Evolutionary conservation across 2,113 vertebrate species (phyloP), one percentile per base, ranked within the genome.

Genomic region (Xenopus tropicalis): DNA sequence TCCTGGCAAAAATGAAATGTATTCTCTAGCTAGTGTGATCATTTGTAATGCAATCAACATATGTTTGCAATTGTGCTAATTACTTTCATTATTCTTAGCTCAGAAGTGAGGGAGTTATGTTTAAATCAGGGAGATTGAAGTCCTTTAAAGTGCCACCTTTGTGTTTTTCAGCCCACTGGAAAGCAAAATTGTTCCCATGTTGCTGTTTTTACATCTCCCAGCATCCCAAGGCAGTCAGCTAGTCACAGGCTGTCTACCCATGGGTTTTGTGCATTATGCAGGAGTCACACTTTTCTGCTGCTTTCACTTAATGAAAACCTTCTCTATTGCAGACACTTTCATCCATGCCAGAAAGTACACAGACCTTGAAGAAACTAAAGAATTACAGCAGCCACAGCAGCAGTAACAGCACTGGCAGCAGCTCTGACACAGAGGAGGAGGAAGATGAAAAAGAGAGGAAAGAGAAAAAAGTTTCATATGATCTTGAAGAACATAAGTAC

Each of bases 271-370:
- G 19, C 16, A 54, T 54, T 54, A 54, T n/a, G 17, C 19, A 54
- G 19, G 1, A 54, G 52, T 54, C 19, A 1, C 52, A n/a, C n/a
- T n/a, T n/a, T 17, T 54, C 19, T n/a, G 66, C 64, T 71, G 43
- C 22, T 58, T 20, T 82, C 62, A 71, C 68, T 42, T 24, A 51
- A 29, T 58, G 29, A 70, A 56, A 16, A 62, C 23, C 54, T 65
- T 21, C 25, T 76, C 62, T 65, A 0, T 74, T 78, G 77, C 80
- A 99, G 96, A 89, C 94, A 1, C 78, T 98, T 77, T 95, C 81
- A 74, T 91, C 94, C 17, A 98, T 98, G 96, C 95, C 96, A 13
- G 95, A 98, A 82, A 93, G 90, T 78, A 83, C 88, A n/a, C 93
- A 94, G 70, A 85, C 86, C 8, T 73, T 86, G 62, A 92, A 86